Base-by-base conservation (phyloP, 2,888 invertebrate species). In the Malthinus seriepunctatus region DNA sequence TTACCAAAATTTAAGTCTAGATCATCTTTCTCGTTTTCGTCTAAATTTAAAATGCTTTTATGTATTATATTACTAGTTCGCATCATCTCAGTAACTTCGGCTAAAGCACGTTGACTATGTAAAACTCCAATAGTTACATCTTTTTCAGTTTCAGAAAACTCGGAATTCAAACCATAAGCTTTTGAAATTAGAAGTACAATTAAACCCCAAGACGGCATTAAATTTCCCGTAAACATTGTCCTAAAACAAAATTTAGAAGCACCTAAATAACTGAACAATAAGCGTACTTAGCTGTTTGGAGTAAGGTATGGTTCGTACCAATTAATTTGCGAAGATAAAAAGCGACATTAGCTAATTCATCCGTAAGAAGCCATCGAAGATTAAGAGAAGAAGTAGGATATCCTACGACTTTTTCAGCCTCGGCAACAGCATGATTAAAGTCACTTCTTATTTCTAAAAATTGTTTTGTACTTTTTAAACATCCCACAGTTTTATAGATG, bases 11-110 rank as follows among this genome's bases (percentile, higher is more conserved):
- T 88, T 89, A 96, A 90, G 73, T 95, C 93, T 45, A 86, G 85
- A 31, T 67, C 57, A 47, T 83, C 82, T 34, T 83, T 80, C 0
- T 85, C 81, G 37, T 84, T 80, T 32, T 79, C 75, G 0, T 84
- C 82, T 73, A 93, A 85, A 77, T 96, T 94, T 11, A 95, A 90
- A 57, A 96, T 82, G 8, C 88, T 77, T 66, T 77, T 78, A 79
- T 97, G 97, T 10, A 97, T 91, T 62, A 95, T 81, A 76, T 93
- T 91, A 12, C 95, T 93, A 0, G 95, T 95, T 44, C 95, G 86
- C 64, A 97, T 95, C 93, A 97, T 94, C 82, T 97, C 97, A 0
- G 93, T 93, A n/a, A 96, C 91, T 78, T 96, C 96, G 0, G 96
- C 96, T 49, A 97, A 79, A 1, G 90, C 90, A 57, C 93, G 84